Evolutionary conservation across 2,888 invertebrate species (phyloP), one percentile per base, ranked within the genome.

Genomic region (Polydrusus pterygomalis): DNA sequence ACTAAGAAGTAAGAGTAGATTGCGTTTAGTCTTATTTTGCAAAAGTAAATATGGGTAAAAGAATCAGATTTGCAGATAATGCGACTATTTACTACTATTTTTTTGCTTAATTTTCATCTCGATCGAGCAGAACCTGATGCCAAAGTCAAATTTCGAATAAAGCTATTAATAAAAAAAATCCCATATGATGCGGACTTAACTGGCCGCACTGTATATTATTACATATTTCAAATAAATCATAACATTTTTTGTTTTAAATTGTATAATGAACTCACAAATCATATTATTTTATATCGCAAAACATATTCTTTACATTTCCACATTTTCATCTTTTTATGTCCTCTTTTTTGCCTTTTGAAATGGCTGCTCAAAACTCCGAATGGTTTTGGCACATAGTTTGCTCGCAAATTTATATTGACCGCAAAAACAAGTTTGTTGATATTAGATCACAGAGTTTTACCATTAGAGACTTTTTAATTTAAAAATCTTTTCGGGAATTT

Each of bases 351-450:
- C 47, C 15, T 47, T 40, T 64, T 15, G 10, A 47, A 47, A 49
- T 9, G 47, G 49, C 47, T 47, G 34, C 49, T 64, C 11, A 64
- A 49, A 15, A 17, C 47, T 34, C 11, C 49, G 45, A 25, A 49
- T 49, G 64, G 15, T 64, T 64, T 45, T 64, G 49, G 64, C 64
- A 49, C 49, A 64, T 30, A 25, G 8, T 49, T 34, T 47, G 10
- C 11, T 34, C 1, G 49, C 10, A 47, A 64, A 64, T 64, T 64
- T 64, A 64, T 64, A 15, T 34, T 64, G 47, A 30, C 64, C 34
- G 17, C 49, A 49, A 64, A 64, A 60, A 60, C 17, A 38, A 60
- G n/a, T 6, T 17, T 60, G 2, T 60, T 38, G 38, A 9, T 38
- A 40, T 60, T 3, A 17, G 8, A 10, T 60, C 9, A 38, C 17